Conservation (phyloP, 2,113 vertebrate species). For the Eubucco bourcierii region DNA sequence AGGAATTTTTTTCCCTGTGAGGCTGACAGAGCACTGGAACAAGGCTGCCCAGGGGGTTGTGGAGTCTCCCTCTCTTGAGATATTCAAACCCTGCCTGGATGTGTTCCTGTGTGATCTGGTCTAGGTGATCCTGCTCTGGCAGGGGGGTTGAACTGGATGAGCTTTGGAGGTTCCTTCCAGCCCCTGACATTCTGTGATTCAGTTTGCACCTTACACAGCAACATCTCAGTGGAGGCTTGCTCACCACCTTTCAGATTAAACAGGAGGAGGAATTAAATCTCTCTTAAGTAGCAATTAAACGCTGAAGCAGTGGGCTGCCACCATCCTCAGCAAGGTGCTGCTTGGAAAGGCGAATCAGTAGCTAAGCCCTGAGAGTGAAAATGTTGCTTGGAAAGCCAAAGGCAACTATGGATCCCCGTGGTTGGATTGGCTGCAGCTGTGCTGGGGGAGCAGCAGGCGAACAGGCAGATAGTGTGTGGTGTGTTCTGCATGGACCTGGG, state of each 20-base stretch:
- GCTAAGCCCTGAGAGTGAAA: background rate
- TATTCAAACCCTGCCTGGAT: no score
- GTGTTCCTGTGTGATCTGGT: no score
- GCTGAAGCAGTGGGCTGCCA: background rate
- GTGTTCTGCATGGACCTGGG: background rate
- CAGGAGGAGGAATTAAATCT: background rate
- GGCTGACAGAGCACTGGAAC: no score
- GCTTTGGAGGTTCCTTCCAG: no score
- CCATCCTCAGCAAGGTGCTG: background rate
- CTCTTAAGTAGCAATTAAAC: constrained; percentile 23
- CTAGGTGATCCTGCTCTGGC: no score
- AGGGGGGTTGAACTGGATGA: no score
- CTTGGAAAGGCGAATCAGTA: background rate
- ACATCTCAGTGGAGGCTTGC: background rate
- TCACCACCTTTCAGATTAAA: background rate
- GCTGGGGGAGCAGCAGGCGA: background rate
- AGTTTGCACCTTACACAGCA: background rate
- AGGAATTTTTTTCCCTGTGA: no score
- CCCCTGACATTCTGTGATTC: no score
- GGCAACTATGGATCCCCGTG: background rate
- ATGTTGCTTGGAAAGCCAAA: background rate
- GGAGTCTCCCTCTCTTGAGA: no score
- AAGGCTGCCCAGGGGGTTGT: no score
- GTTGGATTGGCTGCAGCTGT: background rate
- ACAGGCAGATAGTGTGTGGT: fast-evolving